Evolutionary conservation across 2,888 invertebrate species (phyloP).

Genomic region (Himalopsyche japonica): DNA sequence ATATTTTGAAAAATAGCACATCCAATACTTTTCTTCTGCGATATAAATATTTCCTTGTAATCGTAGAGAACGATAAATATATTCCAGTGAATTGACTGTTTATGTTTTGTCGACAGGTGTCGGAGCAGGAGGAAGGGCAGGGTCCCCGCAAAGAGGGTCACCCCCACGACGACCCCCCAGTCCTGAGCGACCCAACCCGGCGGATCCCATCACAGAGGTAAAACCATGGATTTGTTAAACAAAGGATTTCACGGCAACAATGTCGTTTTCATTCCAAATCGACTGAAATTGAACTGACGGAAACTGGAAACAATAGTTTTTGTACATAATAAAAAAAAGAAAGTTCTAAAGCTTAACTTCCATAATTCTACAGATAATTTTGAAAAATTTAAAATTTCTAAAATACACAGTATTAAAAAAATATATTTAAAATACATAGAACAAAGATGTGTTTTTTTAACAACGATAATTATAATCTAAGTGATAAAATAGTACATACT

Average conservation of each 20-base stretch:
- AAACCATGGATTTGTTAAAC: constrained; percentile 32
- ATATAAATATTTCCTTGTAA: neutral
- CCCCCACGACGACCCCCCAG: constrained; percentile 62
- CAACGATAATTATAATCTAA: too few relatives aligned
- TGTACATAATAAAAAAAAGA: neutral
- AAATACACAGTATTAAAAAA: too few relatives aligned
- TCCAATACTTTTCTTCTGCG: too few relatives aligned
- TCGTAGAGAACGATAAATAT: neutral
- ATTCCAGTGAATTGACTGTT: constrained; percentile 1
- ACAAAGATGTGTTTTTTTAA: too few relatives aligned
- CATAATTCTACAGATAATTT: too few relatives aligned
- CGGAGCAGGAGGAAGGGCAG: constrained; percentile 52
- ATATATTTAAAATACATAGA: too few relatives aligned
- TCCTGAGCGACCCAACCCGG: constrained; percentile 69
- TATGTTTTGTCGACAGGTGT: constrained; percentile 50
- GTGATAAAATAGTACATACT: too few relatives aligned
- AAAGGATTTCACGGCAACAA: neutral
- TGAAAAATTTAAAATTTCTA: too few relatives aligned
- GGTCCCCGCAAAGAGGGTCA: constrained; percentile 53
- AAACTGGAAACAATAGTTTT: neutral
- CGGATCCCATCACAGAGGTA: constrained; percentile 68
- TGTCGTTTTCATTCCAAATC: neutral
- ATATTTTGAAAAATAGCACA: too few relatives aligned
- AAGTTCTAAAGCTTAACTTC: too few relatives aligned
- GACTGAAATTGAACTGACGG: neutral